Percentiles rank a stretch among this genome's conserved stretches.
Evolutionary conservation across 1,140 invertebrate species (phyloP).

Genomic region (Stegodyphus mimosarum): DNA sequence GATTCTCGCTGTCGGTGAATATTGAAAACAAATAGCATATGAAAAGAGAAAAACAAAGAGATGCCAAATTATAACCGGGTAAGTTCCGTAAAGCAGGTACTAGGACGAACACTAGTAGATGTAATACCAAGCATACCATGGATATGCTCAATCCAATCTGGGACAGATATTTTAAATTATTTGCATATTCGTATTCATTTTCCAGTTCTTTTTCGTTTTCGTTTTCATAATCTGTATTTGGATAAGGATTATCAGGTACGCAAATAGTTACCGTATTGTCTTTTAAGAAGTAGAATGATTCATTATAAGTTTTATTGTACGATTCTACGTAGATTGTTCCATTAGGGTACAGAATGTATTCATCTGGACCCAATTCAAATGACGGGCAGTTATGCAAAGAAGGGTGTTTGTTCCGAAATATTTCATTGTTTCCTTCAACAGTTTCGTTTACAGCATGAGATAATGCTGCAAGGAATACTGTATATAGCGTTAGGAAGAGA

Average conservation of each 20-base stretch:
- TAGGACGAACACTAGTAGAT: constrained; percentile 69
- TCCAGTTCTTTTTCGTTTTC: not conserved
- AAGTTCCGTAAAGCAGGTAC: constrained; percentile 70
- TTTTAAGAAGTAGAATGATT: not conserved
- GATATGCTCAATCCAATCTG: constrained; percentile 70
- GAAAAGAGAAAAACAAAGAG: constrained; percentile 69
- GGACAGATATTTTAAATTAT: constrained; percentile 68
- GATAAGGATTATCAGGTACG: not conserved
- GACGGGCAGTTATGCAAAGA: not conserved
- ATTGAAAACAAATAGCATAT: constrained; percentile 68
- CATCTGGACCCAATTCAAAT: not conserved
- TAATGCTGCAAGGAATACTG: no score
- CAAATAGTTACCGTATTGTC: not conserved
- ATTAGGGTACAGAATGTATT: constrained; percentile 26
- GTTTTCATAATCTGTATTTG: no score
- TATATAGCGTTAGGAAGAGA: no score
- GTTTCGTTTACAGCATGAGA: no score
- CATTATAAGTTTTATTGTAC: constrained; percentile 21
- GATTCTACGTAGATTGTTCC: not conserved
- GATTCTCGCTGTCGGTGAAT: constrained; percentile 63
- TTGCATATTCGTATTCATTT: no score
- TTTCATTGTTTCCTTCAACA: no score
- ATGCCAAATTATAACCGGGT: constrained; percentile 68
- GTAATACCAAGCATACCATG: constrained; percentile 70
- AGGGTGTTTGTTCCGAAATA: not conserved